These are phyloP conservation scores for Ormyrus labotus DNA, from an alignment of 2,888 invertebrate species.

Conservation along the genomic window DNA sequence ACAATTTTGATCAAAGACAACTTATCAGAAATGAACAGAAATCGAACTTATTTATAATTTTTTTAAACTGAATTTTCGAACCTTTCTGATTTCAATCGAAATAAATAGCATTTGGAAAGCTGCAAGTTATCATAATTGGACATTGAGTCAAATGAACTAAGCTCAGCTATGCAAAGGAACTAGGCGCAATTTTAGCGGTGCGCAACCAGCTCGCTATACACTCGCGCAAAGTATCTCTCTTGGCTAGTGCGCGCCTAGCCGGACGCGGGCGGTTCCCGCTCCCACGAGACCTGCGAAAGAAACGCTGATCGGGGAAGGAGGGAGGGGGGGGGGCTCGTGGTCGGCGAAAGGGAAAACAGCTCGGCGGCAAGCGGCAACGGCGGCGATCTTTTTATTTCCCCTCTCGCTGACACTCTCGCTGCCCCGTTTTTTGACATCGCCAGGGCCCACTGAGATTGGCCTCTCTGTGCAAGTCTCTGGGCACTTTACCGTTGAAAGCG, in stretches of 20 bases:
- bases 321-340: constrained; percentile 39
- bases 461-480: constrained; percentile 68
- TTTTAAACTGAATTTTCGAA: no score
- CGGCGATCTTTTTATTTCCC: constrained; percentile 63
- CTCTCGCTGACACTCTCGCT: constrained; percentile 44
- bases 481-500: constrained; percentile 66
- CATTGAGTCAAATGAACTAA: not conserved
- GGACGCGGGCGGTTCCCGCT: constrained; percentile 23
- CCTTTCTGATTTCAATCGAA: no score
- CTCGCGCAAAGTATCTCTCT: not conserved
- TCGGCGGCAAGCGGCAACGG: constrained; percentile 16
- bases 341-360: constrained; percentile 74
- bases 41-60: no score
- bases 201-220: not conserved
- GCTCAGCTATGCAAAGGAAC: not conserved
- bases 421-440: constrained; percentile 69
- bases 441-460: constrained; percentile 65
- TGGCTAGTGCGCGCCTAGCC: not conserved
- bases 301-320: not conserved
- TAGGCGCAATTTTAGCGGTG: not conserved
- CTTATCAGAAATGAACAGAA: no score
- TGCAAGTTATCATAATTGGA: not conserved
- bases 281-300: not conserved
- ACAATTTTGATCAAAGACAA: no score
- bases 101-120: not conserved